A percentile compares a stretch with the other conserved stretches of the same genome.
Conservation (phyloP, 1,140 invertebrate species). For the Heterodera carotae region DNA sequence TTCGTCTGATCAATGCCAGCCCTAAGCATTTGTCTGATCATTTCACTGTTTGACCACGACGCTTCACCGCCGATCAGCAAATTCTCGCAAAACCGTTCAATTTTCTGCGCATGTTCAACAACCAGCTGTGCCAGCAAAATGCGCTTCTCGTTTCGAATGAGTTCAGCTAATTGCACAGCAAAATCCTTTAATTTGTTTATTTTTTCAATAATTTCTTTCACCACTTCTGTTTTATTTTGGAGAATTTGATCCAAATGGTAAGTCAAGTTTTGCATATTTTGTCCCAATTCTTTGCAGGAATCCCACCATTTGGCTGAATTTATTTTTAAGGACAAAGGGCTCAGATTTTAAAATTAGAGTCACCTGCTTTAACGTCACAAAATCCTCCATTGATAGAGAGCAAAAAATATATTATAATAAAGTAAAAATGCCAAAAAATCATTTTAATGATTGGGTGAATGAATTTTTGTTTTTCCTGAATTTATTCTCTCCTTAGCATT, state of each 20-base stretch:
- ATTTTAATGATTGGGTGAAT: too few relatives aligned
- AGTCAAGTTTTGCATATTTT: neutral
- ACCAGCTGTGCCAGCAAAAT: neutral
- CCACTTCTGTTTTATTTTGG: neutral
- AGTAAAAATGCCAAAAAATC: too few relatives aligned
- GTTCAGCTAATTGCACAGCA: neutral
- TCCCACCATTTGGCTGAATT: neutral
- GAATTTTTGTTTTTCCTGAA: too few relatives aligned
- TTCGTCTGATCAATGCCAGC: neutral
- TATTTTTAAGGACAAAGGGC: too few relatives aligned
- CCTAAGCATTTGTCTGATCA: neutral
- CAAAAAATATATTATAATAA: too few relatives aligned
- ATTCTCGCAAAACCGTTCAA: neutral
- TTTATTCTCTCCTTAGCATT: too few relatives aligned
- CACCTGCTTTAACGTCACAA: too few relatives aligned
- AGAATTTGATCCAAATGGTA: neutral
- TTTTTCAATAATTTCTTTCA: neutral
- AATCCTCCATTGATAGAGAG: too few relatives aligned
- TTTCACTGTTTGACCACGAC: neutral
- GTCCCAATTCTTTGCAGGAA: neutral
- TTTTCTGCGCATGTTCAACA: neutral
- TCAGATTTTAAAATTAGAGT: too few relatives aligned
- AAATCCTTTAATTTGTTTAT: neutral
- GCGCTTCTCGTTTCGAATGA: neutral
- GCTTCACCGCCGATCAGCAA: neutral